Conservation (phyloP, 2,797 vertebrate species). For the Sparidentex hasta region DNA sequence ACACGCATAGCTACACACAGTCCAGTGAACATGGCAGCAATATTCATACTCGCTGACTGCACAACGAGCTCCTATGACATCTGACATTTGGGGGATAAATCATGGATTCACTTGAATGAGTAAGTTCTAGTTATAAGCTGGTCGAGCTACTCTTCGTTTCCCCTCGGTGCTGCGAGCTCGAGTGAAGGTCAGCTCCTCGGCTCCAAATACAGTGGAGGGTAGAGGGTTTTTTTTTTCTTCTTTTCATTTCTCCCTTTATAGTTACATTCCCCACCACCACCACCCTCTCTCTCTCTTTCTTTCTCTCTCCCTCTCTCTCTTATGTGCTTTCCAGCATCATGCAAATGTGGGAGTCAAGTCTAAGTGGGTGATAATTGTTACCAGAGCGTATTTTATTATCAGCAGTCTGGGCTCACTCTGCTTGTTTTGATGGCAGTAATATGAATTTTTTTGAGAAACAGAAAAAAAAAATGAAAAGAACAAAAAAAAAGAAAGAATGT, state of each 20-base stretch:
- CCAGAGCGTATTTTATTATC: conserved; percentile 80
- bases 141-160: conserved; percentile 67
- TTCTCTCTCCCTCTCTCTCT: conserved; percentile 39
- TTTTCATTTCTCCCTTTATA: background rate
- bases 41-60: conserved; percentile 76
- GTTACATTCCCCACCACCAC: conserved; percentile 2
- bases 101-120: conserved; percentile 78
- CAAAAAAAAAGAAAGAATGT: conserved; percentile 8
- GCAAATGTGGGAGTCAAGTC: conserved; percentile 76
- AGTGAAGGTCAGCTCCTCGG: conserved; percentile 74
- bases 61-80: conserved; percentile 78
- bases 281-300: conserved; percentile 17
- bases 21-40: conserved; percentile 70
- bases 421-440: conserved; percentile 70
- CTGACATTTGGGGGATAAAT: conserved; percentile 83
- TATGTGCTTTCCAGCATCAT: conserved; percentile 70
- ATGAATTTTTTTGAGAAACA: conserved; percentile 38
- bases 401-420: conserved; percentile 75
- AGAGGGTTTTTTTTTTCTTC: background rate
- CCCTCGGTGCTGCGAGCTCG: conserved; percentile 63
- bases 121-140: conserved; percentile 76
- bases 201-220: conserved; percentile 32
- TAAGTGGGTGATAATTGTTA: conserved; percentile 83
- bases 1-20: conserved; percentile 54
- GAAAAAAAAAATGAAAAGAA: background rate